phyloP scores from a whole-genome alignment of 2,888 invertebrate genomes.

The Malacosoma neustria region DNA sequence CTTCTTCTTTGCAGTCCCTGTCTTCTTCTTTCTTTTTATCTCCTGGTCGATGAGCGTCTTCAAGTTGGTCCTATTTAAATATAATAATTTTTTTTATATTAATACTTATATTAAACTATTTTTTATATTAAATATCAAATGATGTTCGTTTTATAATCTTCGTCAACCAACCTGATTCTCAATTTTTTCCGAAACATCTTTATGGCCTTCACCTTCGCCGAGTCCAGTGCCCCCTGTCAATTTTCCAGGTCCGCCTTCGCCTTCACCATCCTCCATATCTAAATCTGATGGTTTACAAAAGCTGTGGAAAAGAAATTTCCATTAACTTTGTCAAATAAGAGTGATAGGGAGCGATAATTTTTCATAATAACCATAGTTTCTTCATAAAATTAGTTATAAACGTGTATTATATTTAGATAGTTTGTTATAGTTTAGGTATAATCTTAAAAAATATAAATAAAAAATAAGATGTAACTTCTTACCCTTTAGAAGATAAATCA shows the following conservation, averaged over 20 bases:
- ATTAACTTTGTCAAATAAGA: no score
- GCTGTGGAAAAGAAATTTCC: no score
- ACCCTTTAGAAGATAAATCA: slow-evolving; percentile 82
- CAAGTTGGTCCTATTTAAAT: slow-evolving; percentile 89
- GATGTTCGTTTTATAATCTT: no score
- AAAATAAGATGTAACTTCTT: no score
- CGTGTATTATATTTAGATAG: not conserved
- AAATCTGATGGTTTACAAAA: slow-evolving; percentile 94
- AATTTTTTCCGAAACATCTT: slow-evolving; percentile 96
- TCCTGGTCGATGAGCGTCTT: slow-evolving; percentile 87
- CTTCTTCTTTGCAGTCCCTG: slow-evolving; percentile 88
- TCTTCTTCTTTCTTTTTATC: slow-evolving; percentile 85
- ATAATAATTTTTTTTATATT: not conserved
- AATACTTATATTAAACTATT: not conserved
- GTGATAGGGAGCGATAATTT: no score
- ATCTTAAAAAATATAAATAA: no score
- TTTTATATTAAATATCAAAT: not conserved
- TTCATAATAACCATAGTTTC: no score
- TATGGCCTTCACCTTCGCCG: slow-evolving; percentile 94
- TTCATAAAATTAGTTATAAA: no score
- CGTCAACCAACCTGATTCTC: slow-evolving; percentile 79
- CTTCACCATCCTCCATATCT: slow-evolving; percentile 83
- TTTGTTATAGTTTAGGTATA: not conserved
- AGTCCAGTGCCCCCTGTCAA: slow-evolving; percentile 87
- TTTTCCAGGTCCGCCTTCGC: slow-evolving; percentile 75